These are phyloP conservation scores for Labeo calbasu DNA, from an alignment of 2,797 vertebrate species.

Conservation along the genomic window DNA sequence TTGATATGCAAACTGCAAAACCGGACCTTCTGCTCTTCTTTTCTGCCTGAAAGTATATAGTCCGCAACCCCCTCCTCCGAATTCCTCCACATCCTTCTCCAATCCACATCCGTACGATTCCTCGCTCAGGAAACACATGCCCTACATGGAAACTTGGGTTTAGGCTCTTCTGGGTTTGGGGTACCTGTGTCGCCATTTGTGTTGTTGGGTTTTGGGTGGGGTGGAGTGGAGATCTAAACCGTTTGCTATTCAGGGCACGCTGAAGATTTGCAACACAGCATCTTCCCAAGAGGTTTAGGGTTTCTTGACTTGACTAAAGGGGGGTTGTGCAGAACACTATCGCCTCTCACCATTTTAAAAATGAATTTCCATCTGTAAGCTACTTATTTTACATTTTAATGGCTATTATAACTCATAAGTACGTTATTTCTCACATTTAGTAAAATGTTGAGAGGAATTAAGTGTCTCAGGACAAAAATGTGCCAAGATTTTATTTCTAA, in stretches of 20 bases:
- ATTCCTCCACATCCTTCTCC: conserved; percentile 43
- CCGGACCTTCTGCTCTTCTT: conserved; percentile 39
- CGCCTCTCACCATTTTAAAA: conserved; percentile 49
- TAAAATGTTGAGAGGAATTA: background rate
- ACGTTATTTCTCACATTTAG: background rate
- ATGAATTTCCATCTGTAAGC: conserved; percentile 52
- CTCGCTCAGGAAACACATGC: conserved; percentile 67
- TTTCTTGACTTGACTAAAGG: conserved; percentile 63
- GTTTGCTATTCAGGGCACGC: conserved; percentile 73
- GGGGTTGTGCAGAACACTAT: background rate
- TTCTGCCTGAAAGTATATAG: conserved; percentile 63
- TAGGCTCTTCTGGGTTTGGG: background rate
- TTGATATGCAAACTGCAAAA: conserved; percentile 8
- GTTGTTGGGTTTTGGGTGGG: conserved; percentile 46
- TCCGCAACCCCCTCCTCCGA: conserved; percentile 59
- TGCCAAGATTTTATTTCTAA: background rate
- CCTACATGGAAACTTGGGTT: conserved; percentile 71
- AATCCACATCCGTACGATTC: conserved; percentile 48
- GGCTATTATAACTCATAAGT: background rate
- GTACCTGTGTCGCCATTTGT: conserved; percentile 54
- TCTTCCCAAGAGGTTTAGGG: conserved; percentile 68
- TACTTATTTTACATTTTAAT: background rate
- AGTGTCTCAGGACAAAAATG: background rate
- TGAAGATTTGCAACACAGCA: conserved; percentile 55
- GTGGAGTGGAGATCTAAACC: conserved; percentile 53